A percentile compares a stretch with the other conserved stretches of the same genome.
Evolutionary conservation across 2,888 invertebrate genomes (phyloP).

Genomic region (Apantesis nais): DNA sequence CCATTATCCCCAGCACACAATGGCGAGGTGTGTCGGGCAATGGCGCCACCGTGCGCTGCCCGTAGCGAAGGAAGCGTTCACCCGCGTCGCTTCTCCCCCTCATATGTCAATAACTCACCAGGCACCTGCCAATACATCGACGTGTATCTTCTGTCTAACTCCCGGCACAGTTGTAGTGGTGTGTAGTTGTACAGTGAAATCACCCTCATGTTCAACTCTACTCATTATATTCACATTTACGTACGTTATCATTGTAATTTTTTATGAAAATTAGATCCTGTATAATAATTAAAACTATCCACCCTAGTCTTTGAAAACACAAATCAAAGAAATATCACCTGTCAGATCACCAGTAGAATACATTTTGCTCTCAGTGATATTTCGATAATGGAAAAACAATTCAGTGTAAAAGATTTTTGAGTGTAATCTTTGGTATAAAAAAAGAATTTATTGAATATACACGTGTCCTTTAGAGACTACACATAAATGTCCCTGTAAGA

Average conservation of each 20-base stretch:
- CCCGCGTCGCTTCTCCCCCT: no score
- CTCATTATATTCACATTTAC: neutral
- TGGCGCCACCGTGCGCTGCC: neutral
- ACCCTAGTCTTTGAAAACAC: no score
- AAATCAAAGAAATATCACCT: no score
- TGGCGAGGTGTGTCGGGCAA: neutral
- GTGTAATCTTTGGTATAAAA: neutral
- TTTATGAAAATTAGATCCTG: no score
- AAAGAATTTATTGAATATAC: neutral
- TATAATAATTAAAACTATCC: no score
- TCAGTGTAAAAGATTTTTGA: no score
- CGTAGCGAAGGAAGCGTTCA: slow-evolving; percentile 17
- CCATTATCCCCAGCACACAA: neutral
- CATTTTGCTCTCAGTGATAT: no score
- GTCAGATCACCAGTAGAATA: no score
- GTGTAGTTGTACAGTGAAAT: neutral
- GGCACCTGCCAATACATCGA: neutral
- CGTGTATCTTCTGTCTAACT: neutral
- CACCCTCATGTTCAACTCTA: neutral
- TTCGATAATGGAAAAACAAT: no score
- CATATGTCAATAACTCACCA: neutral
- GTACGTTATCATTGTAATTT: no score
- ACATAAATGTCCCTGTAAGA: slow-evolving; percentile 11
- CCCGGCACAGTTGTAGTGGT: neutral
- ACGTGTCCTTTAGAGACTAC: neutral